phyloP scores from a whole-genome alignment of 2,113 vertebrate species.

The Pelecanoides urinatrix region DNA sequence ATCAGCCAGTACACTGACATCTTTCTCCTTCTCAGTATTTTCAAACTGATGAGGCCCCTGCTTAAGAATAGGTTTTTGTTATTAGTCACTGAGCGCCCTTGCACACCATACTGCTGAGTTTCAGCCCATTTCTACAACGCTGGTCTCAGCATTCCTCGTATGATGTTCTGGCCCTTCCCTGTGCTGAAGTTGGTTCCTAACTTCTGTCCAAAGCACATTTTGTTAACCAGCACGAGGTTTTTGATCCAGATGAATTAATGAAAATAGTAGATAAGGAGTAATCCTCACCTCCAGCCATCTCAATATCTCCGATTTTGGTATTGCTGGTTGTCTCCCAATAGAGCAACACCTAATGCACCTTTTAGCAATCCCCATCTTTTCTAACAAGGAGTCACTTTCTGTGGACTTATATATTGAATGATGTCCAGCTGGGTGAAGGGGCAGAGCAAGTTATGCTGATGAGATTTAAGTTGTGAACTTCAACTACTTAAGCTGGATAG shows the following conservation, averaged over 20 bases:
- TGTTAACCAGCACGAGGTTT: not conserved
- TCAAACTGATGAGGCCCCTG: conserved; percentile 11
- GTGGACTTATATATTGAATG: not conserved
- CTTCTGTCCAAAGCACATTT: not conserved
- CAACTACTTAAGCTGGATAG: not conserved
- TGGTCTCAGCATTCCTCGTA: not conserved
- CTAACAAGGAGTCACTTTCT: not conserved
- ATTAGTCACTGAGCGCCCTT: not conserved
- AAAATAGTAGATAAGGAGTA: not conserved
- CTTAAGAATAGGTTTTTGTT: not conserved
- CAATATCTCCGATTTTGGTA: not conserved
- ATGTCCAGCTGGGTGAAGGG: not conserved
- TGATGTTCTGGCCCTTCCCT: not conserved
- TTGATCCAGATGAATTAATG: not conserved
- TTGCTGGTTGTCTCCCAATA: not conserved
- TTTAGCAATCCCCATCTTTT: not conserved
- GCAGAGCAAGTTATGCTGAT: not conserved
- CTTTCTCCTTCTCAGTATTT: conserved; percentile 50
- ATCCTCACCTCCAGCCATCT: not conserved
- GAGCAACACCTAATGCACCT: not conserved
- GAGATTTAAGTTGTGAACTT: not conserved
- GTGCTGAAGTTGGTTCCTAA: not conserved
- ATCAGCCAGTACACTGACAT: not conserved
- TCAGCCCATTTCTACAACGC: not conserved
- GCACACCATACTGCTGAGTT: not conserved